Conservation (phyloP, 2,113 vertebrate genomes). For the Egretta garzetta region DNA sequence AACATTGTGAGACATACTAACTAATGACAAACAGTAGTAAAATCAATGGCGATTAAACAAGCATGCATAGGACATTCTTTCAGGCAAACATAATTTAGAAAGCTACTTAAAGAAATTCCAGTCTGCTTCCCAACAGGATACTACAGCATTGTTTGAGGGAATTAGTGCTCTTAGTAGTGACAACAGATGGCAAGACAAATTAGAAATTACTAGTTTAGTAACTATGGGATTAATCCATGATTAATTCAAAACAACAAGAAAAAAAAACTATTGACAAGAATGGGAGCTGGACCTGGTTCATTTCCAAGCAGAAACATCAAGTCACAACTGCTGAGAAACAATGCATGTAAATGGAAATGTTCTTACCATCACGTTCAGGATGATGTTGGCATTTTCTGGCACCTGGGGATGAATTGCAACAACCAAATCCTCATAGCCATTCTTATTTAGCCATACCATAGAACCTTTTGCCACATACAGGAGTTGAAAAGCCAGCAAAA, state of each 20-base stretch:
- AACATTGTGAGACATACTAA: not conserved
- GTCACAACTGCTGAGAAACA: not conserved
- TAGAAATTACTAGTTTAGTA: not conserved
- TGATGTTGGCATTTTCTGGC: slow-evolving; percentile 63
- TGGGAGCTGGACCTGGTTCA: not conserved
- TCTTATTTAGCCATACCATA: slow-evolving; percentile 61
- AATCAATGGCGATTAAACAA: not conserved
- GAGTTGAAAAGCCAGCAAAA: slow-evolving; percentile 44
- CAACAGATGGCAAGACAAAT: not conserved
- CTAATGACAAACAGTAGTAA: not conserved
- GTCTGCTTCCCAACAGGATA: not conserved
- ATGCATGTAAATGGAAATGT: not conserved
- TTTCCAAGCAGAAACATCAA: not conserved
- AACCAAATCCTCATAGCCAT: slow-evolving; percentile 73
- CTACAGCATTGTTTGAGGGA: not conserved
- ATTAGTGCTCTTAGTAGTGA: not conserved
- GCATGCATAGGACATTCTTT: not conserved
- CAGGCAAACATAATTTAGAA: not conserved
- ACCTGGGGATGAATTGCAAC: slow-evolving; percentile 71
- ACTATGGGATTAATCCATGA: not conserved
- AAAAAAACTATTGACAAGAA: not conserved
- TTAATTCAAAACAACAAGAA: not conserved
- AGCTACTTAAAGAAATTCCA: not conserved
- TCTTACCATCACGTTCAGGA: slow-evolving; percentile 69
- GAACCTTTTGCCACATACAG: slow-evolving; percentile 24